Base-by-base conservation (phyloP, 2,888 invertebrate species). In the Xylota sylvarum region DNA sequence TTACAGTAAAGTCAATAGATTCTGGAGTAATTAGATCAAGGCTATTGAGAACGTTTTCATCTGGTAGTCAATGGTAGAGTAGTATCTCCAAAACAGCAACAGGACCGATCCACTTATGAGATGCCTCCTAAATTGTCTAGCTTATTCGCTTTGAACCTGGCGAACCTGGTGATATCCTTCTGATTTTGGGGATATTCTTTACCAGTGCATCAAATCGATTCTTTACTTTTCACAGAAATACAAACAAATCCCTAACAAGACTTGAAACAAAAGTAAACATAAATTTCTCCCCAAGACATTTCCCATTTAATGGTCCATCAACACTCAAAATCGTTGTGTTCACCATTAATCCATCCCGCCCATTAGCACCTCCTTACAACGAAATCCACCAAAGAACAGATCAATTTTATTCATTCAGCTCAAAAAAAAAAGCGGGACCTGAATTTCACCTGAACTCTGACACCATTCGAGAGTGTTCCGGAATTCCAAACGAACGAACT, bases 351-450 rank as follows among this genome's bases (percentile, higher is more conserved):
- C 19, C 48, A 48, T 48, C 27, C 55, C 67, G 48, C 62, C 73
- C 64, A 79, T 84, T 79, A 79, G 74, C 84, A 79, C 73, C 84
- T 74, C 70, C 60, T 52, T 50, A 85, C 85, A 85, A 12, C 19
- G 37, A 80, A 77, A 62, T 60, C 35, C 58, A 37, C 23, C n/a
- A 52, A 65, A 67, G 70, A 76, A 85, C 65, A 80, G 70, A 80
- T 85, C 80, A 77, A 80, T 85, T 80, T 62, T 58, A 46, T 30
- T 40, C 48, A 76, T 50, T 35, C 69, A 60, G 67, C 37, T 60
- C 35, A 23, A 40, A 43, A 17, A n/a, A 1, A 73, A 62, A 69
- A 43, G 69, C 56, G 30, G 46, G 43, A 76, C 52, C n/a, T n/a
- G n/a, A 83, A 56, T 58, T 72, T 67, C 65, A 80, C 80, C 72